Conservation (phyloP, 2,888 invertebrate species). For the Luffia ferchaultella region DNA sequence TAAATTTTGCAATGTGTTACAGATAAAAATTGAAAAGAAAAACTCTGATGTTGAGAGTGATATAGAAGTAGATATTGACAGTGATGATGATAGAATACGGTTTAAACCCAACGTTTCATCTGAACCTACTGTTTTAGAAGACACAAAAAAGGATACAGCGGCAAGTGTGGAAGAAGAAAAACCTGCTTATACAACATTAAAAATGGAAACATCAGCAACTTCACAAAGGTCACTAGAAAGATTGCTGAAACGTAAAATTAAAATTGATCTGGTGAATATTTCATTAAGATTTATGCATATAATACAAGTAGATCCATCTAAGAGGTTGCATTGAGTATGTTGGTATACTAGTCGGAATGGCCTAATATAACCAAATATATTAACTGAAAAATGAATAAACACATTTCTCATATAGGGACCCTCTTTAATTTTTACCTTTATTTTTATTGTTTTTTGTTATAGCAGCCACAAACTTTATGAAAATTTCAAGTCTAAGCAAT, state of each 20-base stretch:
- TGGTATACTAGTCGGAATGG: too few species aligned
- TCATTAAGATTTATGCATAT: too few species aligned
- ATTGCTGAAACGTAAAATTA: slow-evolving; percentile 55
- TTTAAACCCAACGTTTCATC: not conserved
- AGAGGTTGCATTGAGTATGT: too few species aligned
- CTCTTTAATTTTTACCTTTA: too few species aligned
- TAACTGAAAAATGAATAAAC: too few species aligned
- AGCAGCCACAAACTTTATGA: too few species aligned
- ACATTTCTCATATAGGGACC: too few species aligned
- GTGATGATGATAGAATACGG: slow-evolving; percentile 35
- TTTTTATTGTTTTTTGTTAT: too few species aligned
- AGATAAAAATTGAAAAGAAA: slow-evolving; percentile 61
- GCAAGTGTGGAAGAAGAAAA: slow-evolving; percentile 1
- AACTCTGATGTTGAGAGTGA: slow-evolving; percentile 61
- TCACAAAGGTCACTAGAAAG: slow-evolving; percentile 46
- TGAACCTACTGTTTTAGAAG: not conserved
- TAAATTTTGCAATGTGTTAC: slow-evolving; percentile 12
- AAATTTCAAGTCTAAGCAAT: too few species aligned
- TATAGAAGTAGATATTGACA: slow-evolving; percentile 68
- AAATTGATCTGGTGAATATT: slow-evolving; percentile 54
- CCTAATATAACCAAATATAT: too few species aligned
- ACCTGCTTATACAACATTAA: not conserved
- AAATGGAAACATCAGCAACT: slow-evolving; percentile 30
- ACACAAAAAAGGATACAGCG: slow-evolving; percentile 6
- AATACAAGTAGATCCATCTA: too few species aligned